Percentiles rank a stretch among this genome's conserved stretches.
Evolutionary conservation across 2,888 invertebrate genomes (phyloP).

Genomic region (Himalopsyche tibetana): DNA sequence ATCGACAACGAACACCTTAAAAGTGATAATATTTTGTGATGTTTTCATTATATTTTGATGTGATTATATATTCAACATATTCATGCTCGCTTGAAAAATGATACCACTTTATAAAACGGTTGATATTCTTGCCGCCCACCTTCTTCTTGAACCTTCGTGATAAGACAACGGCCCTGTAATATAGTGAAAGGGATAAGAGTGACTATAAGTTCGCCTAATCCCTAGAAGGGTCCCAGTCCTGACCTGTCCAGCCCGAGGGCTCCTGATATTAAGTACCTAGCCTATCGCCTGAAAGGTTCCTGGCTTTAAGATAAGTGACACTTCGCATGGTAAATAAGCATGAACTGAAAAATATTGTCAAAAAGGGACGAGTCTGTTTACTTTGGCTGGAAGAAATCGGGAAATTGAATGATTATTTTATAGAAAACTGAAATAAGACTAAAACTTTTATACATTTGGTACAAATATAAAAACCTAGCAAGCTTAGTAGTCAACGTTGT

Average conservation of each 20-base stretch:
- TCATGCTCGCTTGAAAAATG: neutral
- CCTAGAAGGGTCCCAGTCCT: conserved; percentile 21
- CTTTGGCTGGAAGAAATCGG: neutral
- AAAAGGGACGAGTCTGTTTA: neutral
- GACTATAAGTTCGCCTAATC: conserved; percentile 18
- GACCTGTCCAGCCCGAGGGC: conserved; percentile 23
- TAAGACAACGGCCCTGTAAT: conserved; percentile 12
- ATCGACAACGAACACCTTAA: too few relatives aligned
- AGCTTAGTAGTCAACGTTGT: too few relatives aligned
- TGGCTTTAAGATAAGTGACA: conserved; percentile 30
- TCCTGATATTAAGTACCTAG: neutral
- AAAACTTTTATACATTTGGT: too few relatives aligned
- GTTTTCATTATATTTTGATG: neutral
- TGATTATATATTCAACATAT: neutral
- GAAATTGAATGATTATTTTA: neutral
- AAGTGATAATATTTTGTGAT: neutral
- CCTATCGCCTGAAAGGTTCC: conserved; percentile 22
- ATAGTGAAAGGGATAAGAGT: conserved; percentile 31
- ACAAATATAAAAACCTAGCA: too few relatives aligned
- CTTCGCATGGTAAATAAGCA: conserved; percentile 26
- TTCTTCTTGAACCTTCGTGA: conserved; percentile 15
- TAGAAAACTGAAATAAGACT: neutral
- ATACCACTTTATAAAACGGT: neutral
- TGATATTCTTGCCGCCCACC: neutral
- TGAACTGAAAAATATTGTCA: neutral